These are phyloP conservation scores for Autographa pulchrina DNA, from an alignment of 2,888 invertebrate species.

Conservation along the genomic window DNA sequence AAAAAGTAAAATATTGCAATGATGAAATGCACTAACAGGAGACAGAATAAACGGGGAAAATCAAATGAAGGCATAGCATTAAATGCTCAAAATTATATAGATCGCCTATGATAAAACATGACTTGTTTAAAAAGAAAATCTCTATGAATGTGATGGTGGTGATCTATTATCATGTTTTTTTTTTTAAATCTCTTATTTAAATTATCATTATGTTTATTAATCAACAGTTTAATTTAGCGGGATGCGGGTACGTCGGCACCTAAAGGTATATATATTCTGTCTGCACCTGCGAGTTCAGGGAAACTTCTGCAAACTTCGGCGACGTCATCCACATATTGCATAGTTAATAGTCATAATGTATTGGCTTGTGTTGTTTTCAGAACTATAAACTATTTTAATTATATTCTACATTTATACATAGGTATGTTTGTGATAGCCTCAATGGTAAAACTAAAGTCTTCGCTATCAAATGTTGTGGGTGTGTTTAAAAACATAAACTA, in stretches of 20 bases:
- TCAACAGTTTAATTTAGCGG: background rate
- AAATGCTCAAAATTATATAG: no score
- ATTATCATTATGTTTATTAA: background rate
- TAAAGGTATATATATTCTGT: slow-evolving; percentile 6
- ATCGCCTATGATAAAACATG: no score
- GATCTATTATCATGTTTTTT: no score
- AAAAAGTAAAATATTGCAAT: background rate
- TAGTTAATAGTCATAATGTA: slow-evolving; percentile 12
- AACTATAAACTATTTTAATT: slow-evolving; percentile 5
- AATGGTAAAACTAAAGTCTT: no score
- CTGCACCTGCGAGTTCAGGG: slow-evolving; percentile 6
- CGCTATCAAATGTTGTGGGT: no score
- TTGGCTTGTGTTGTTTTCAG: slow-evolving; percentile 4
- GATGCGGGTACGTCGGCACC: background rate
- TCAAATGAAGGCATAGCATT: background rate
- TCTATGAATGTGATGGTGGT: no score
- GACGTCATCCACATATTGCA: slow-evolving; percentile 11
- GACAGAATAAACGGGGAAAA: background rate
- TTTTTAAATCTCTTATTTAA: no score
- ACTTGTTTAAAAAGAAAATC: no score
- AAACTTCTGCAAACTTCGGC: slow-evolving; percentile 9
- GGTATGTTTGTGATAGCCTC: background rate
- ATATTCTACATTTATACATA: background rate
- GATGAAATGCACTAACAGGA: background rate
- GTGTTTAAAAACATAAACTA: no score